These are phyloP conservation scores for Acanthis flammea DNA, from an alignment of 2,797 vertebrate genomes.

Conservation along the genomic window DNA sequence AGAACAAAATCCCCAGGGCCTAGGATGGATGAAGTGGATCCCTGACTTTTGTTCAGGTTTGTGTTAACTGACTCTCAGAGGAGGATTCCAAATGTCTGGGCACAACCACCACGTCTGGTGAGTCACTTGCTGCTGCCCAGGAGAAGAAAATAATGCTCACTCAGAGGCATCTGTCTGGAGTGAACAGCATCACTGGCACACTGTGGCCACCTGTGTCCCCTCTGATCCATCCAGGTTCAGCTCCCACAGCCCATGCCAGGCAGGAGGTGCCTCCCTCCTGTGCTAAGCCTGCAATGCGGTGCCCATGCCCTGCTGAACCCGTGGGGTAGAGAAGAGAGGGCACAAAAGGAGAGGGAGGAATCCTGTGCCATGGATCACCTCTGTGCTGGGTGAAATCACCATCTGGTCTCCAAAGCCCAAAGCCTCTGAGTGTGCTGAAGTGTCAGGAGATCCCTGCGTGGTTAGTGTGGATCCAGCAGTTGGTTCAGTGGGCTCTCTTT, in stretches of 20 bases:
- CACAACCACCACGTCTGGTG: neutral
- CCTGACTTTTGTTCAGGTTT: neutral
- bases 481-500: neutral
- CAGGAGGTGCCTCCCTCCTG: neutral
- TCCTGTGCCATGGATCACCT: neutral
- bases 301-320: accelerated
- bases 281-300: neutral
- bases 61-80: neutral
- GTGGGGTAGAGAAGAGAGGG: neutral
- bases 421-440: accelerated
- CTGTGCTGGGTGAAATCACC: neutral
- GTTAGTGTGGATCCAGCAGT: neutral
- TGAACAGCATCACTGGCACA: accelerated
- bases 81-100: neutral
- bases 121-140: neutral
- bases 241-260: accelerated
- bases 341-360: accelerated
- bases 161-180: neutral
- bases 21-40: neutral
- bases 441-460: neutral
- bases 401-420: neutral
- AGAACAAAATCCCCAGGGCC: neutral
- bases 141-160: neutral
- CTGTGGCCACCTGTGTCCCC: accelerated
- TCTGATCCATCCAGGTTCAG: neutral